Conservation (phyloP, 2,797 vertebrate genomes). For the Microctenopoma steveboyesi region DNA sequence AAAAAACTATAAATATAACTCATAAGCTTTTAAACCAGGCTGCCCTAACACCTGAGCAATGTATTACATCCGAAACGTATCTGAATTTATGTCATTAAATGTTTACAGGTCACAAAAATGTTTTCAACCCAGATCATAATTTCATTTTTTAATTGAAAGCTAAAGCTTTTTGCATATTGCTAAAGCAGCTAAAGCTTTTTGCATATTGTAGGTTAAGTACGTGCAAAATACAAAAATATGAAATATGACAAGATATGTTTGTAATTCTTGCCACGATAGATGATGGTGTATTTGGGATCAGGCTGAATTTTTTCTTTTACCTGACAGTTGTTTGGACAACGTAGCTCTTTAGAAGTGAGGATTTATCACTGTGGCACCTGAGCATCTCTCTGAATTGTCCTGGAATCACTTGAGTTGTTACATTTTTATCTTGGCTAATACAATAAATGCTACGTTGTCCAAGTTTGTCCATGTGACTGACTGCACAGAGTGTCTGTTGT, state of each 20-base stretch:
- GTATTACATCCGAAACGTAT: background rate
- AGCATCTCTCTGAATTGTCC: conserved; percentile 4
- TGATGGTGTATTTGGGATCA: background rate
- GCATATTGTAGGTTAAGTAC: no score
- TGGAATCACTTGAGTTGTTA: conserved; percentile 13
- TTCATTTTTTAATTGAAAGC: background rate
- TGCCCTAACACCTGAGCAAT: background rate
- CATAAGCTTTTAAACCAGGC: conserved; percentile 26
- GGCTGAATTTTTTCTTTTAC: conserved; percentile 3
- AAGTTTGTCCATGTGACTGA: conserved; percentile 21
- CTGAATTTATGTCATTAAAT: background rate
- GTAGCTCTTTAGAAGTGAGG: background rate
- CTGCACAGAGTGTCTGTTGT: conserved; percentile 25
- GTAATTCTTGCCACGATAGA: background rate
- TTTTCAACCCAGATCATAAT: background rate
- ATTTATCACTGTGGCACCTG: conserved; percentile 9
- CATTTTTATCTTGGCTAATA: conserved; percentile 13
- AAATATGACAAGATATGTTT: no score
- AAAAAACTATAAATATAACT: background rate
- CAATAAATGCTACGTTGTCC: conserved; percentile 30
- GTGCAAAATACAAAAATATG: no score
- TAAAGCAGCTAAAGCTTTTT: no score
- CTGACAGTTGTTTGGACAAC: conserved; percentile 16
- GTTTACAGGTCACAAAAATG: no score
- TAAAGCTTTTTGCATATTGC: no score